A percentile compares a stretch with the other conserved stretches of the same genome.
These are phyloP conservation scores for Acleris emargana DNA, from an alignment of 2,888 invertebrate genomes.

Conservation along the genomic window DNA sequence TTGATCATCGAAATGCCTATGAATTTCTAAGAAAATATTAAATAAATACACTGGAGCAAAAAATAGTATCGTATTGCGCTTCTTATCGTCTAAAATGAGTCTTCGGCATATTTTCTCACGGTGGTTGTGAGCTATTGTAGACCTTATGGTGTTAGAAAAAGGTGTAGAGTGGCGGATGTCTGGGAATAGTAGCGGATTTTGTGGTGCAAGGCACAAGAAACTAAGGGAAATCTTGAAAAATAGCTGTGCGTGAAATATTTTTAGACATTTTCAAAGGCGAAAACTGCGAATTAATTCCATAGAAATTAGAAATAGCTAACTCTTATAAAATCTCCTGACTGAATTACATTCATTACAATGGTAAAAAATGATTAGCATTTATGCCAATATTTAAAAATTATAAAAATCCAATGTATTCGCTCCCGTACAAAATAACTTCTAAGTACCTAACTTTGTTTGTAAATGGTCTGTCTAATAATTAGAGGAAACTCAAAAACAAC, in stretches of 20 bases:
- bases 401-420: no score
- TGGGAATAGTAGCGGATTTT: slow-evolving; percentile 17
- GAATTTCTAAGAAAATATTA: slow-evolving; percentile 30
- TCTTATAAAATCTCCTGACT: no score
- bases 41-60: slow-evolving; percentile 20
- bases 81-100: slow-evolving; percentile 31
- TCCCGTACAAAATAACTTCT: no score
- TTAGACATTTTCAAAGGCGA: not conserved
- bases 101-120: slow-evolving; percentile 37
- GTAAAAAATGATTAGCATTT: no score
- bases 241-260: not conserved
- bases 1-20: slow-evolving; percentile 25
- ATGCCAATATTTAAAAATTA: no score
- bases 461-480: no score
- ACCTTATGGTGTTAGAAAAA: slow-evolving; percentile 1
- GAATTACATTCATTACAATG: no score
- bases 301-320: no score
- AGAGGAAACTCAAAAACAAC: no score
- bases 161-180: not conserved
- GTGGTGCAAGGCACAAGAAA: slow-evolving; percentile 4
- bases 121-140: slow-evolving; percentile 2
- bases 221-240: not conserved
- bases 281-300: no score
- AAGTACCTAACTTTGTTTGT: no score
- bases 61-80: slow-evolving; percentile 26